phyloP scores from a whole-genome alignment of 2,888 invertebrate species.

The Lasius fuliginosus region DNA sequence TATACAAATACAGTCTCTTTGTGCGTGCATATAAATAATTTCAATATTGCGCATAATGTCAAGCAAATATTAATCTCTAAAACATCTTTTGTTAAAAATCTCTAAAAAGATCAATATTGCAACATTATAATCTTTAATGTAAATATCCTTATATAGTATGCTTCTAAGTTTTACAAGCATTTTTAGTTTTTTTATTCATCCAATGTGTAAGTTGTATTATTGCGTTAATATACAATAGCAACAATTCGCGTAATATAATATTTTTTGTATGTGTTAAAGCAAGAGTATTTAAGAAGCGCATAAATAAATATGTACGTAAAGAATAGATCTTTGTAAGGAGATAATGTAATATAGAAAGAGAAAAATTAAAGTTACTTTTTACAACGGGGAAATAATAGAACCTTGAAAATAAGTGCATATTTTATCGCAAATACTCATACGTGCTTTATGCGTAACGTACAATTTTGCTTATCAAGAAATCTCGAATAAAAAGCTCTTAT shows the following conservation, averaged over 20 bases:
- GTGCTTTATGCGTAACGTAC: slow-evolving; percentile 57
- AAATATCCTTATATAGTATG: not conserved
- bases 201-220: slow-evolving; percentile 31
- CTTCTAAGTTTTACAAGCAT: slow-evolving; percentile 18
- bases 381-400: slow-evolving; percentile 60
- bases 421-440: slow-evolving; percentile 57
- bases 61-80: not conserved
- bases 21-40: not conserved
- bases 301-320: slow-evolving; percentile 47
- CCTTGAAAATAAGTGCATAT: slow-evolving; percentile 58
- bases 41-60: not conserved
- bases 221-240: slow-evolving; percentile 32
- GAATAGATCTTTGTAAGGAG: not conserved
- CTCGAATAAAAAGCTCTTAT: slow-evolving; percentile 63
- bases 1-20: not conserved
- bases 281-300: slow-evolving; percentile 18
- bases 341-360: slow-evolving; percentile 52
- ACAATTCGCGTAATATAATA: slow-evolving; percentile 10
- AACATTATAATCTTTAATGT: slow-evolving; percentile 27
- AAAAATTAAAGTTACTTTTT: slow-evolving; percentile 71
- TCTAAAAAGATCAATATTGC: not conserved
- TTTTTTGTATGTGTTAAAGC: slow-evolving; percentile 30
- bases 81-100: not conserved
- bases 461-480: slow-evolving; percentile 44
- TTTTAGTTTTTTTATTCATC: slow-evolving; percentile 28